These are phyloP conservation scores for Anguilla megastoma DNA, from an alignment of 2,797 vertebrate species.

Conservation along the genomic window DNA sequence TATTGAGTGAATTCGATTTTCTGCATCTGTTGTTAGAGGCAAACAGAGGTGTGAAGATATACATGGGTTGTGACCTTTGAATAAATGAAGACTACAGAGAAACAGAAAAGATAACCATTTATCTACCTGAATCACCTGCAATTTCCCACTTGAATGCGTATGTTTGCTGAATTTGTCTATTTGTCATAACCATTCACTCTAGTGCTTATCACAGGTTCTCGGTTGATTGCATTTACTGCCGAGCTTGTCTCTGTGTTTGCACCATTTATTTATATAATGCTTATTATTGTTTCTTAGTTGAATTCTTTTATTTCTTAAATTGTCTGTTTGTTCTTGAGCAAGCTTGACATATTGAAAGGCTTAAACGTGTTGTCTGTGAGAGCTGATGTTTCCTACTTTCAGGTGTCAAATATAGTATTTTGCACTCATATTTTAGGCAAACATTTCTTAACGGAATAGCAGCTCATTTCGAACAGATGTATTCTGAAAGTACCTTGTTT, in stretches of 20 bases:
- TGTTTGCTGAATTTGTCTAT: conserved; percentile 6
- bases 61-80: neutral
- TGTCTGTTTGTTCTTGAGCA: neutral
- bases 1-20: neutral
- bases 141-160: conserved; percentile 24
- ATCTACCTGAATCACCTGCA: conserved; percentile 11
- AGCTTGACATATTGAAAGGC: conserved; percentile 1
- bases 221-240: neutral
- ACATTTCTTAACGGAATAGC: neutral
- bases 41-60: neutral
- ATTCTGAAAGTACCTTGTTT: neutral
- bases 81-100: neutral
- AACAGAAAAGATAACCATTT: neutral
- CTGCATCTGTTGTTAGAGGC: neutral
- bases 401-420: neutral
- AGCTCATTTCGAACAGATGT: neutral
- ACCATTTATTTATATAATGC: neutral
- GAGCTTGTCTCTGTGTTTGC: neutral
- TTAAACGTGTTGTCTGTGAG: neutral
- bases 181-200: neutral
- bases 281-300: neutral
- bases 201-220: neutral
- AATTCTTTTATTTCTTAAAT: neutral
- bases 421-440: neutral
- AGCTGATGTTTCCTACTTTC: neutral